Evolutionary conservation across 1,140 invertebrate genomes (phyloP), one percentile per base, ranked within the genome.

Genomic region (Chironomus striatipennis): DNA sequence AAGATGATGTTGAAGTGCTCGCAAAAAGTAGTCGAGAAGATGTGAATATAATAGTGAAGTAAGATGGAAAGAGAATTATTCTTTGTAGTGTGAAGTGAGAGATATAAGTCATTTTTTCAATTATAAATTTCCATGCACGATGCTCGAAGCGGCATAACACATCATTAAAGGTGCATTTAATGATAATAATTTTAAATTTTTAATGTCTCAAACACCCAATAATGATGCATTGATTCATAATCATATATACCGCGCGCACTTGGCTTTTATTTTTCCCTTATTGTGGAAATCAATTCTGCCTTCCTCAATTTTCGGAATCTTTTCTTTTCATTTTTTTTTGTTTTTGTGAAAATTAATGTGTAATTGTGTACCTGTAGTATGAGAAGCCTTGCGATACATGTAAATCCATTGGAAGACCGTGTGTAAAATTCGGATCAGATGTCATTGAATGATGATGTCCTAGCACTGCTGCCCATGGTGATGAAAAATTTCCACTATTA

Each of bases 321-420:
- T 1, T 34, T 34, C 24, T 34, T 34, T 34, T n/a, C n/a, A n/a
- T n/a, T n/a, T n/a, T n/a, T n/a, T n/a, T n/a, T n/a, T n/a, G n/a
- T n/a, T 34, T 34, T 34, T 34, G 24, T 34, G 24, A 34, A 34
- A 34, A 34, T 2, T 34, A 1, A 34, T 34, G 5, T 2, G 24
- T 34, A 34, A 34, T 57, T 57, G 9, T n/a, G n/a, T n/a, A 94
- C 93, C 92, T 90, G 83, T 94, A 94, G 83, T 94, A 94, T 72
- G 92, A 90, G 81, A 94, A 94, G 75, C 91, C 91, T 80, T 93
- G 92, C 10, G 92, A 90, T 79, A 94, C 91, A 84, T 94, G 92
- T 74, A 94, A 86, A 81, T 94, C 92, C 90, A 92, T 91, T 43
- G 90, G 90, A 87, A 92, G 91, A 73, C 89, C 83, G 12, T 82